Evolutionary conservation across 2,888 invertebrate genomes (phyloP).

Genomic region (Dicycla oo): DNA sequence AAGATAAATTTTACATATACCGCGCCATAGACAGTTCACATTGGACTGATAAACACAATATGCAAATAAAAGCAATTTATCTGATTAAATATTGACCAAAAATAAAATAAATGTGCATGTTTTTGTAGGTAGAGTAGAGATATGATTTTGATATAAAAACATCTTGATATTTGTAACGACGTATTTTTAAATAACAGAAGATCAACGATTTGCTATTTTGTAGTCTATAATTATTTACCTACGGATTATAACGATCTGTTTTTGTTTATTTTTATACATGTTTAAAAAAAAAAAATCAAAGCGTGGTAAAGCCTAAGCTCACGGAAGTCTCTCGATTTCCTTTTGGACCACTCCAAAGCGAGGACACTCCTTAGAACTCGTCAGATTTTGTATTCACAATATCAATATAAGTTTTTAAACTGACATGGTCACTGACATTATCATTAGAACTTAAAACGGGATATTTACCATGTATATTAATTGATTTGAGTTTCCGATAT

Average conservation of each 20-base stretch:
- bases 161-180: not conserved
- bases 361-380: not conserved
- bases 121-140: conserved; percentile 6
- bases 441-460: no score
- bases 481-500: no score
- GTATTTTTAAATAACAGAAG: not conserved
- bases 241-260: no score
- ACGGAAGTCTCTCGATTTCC: not conserved
- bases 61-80: conserved; percentile 15
- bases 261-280: not conserved
- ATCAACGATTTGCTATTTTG: conserved; percentile 13
- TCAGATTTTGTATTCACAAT: no score
- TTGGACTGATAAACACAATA: conserved; percentile 23
- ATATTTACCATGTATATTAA: no score
- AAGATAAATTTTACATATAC: conserved; percentile 26
- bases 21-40: conserved; percentile 43
- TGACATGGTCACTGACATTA: no score
- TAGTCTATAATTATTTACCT: not conserved
- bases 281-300: not conserved
- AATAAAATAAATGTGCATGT: conserved; percentile 13
- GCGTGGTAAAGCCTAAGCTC: not conserved
- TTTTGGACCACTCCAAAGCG: not conserved
- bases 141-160: conserved; percentile 12
- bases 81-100: conserved; percentile 6
- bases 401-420: no score